Evolutionary conservation across 2,113 vertebrate genomes (phyloP).

Genomic region (Mesitornis unicolor): DNA sequence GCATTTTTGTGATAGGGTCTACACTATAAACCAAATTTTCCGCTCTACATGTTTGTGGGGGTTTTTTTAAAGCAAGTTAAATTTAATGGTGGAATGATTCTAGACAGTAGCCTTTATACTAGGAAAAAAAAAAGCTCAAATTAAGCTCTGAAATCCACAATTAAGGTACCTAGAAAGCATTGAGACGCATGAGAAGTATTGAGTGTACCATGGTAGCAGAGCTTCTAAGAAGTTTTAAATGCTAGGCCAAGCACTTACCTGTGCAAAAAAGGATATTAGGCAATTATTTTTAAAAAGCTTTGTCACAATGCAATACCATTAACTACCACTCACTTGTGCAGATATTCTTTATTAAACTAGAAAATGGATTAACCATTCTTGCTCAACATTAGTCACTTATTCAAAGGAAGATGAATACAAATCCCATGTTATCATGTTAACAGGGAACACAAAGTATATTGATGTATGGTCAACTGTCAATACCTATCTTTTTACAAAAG

Average conservation of each 20-base stretch:
- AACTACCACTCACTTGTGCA: background rate
- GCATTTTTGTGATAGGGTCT: background rate
- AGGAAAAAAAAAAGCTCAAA: background rate
- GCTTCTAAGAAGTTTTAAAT: background rate
- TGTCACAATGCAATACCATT: background rate
- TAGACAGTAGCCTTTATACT: background rate
- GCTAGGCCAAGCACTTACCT: background rate
- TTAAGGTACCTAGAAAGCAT: background rate
- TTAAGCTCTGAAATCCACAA: background rate
- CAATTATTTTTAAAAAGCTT: background rate
- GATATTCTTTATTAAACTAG: background rate
- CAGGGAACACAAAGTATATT: background rate
- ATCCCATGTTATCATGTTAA: background rate
- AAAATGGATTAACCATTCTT: background rate
- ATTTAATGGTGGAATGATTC: background rate
- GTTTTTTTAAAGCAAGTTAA: background rate
- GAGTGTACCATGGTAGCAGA: background rate
- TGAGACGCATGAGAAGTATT: too few species aligned
- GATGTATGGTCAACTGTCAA: background rate
- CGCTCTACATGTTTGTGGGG: background rate
- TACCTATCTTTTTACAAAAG: background rate
- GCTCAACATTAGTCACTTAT: background rate
- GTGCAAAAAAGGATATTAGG: background rate
- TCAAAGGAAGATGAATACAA: background rate
- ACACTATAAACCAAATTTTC: background rate